A percentile compares a stretch with the other conserved stretches of the same genome.
Conservation (phyloP, 2,113 vertebrate species). For the Sclerurus mexicanus region DNA sequence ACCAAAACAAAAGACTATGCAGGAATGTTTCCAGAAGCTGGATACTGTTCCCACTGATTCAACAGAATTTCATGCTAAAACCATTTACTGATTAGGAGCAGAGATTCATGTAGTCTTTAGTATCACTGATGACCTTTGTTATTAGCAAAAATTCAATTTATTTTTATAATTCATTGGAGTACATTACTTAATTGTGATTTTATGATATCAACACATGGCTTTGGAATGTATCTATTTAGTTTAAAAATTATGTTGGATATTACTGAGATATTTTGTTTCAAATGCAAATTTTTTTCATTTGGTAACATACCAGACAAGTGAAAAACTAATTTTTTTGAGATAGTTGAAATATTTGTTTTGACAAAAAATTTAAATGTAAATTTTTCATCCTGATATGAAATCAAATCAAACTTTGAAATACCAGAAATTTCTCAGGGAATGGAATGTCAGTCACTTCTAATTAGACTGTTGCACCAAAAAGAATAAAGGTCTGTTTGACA, state of each 20-base stretch:
- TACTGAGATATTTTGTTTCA: background rate
- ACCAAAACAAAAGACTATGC: background rate
- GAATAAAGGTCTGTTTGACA: background rate
- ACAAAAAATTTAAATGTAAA: background rate
- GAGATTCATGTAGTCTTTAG: background rate
- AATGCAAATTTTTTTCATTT: background rate
- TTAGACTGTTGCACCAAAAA: background rate
- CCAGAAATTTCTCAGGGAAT: background rate
- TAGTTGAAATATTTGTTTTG: background rate
- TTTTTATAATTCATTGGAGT: background rate
- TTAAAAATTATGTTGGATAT: background rate
- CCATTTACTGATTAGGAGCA: background rate
- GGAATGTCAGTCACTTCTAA: background rate
- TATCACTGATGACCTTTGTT: background rate
- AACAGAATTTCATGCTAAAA: background rate
- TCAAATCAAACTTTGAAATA: background rate
- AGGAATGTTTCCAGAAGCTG: background rate
- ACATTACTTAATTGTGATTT: background rate
- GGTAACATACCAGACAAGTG: background rate
- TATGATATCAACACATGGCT: background rate
- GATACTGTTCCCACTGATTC: background rate
- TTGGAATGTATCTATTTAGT: background rate
- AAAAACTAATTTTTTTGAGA: background rate
- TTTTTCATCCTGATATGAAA: background rate
- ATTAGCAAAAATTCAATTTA: background rate